Conservation (phyloP, 2,888 invertebrate genomes). For the Aporophyla lueneburgensis region DNA sequence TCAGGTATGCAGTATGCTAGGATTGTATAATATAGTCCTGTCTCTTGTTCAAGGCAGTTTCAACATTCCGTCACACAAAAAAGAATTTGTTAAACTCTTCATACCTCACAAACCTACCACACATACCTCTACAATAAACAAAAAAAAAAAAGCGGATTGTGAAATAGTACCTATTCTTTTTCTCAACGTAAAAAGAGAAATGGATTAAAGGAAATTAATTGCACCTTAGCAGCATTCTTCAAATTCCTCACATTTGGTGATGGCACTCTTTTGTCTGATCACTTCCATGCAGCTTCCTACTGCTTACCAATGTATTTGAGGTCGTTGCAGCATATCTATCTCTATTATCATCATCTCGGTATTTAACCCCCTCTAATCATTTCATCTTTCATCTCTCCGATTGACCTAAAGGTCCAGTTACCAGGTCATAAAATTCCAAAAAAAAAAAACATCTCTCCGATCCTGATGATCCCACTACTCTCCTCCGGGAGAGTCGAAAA, state of each 20-base stretch:
- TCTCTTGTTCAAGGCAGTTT: conserved; percentile 38
- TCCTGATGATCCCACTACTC: too few relatives aligned
- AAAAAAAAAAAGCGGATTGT: too few relatives aligned
- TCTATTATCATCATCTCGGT: neutral
- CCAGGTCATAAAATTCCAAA: too few relatives aligned
- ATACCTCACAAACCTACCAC: too few relatives aligned
- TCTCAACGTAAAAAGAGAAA: neutral
- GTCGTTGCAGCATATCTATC: neutral
- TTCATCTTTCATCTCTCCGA: too few relatives aligned
- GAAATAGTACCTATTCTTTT: neutral
- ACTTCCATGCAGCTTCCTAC: neutral
- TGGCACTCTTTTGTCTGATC: neutral
- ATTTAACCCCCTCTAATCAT: neutral
- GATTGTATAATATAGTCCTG: conserved; percentile 18
- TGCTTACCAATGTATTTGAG: neutral
- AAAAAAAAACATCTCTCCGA: too few relatives aligned
- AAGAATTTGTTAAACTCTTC: neutral
- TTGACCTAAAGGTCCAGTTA: too few relatives aligned
- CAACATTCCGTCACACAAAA: neutral
- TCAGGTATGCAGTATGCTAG: conserved; percentile 38
- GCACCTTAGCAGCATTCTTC: neutral
- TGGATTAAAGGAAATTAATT: neutral
- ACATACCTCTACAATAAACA: too few relatives aligned
- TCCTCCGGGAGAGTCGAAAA: too few relatives aligned
- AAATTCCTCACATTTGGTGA: neutral